phyloP scores from a whole-genome alignment of 2,888 invertebrate genomes.

The Erynnis tages region DNA sequence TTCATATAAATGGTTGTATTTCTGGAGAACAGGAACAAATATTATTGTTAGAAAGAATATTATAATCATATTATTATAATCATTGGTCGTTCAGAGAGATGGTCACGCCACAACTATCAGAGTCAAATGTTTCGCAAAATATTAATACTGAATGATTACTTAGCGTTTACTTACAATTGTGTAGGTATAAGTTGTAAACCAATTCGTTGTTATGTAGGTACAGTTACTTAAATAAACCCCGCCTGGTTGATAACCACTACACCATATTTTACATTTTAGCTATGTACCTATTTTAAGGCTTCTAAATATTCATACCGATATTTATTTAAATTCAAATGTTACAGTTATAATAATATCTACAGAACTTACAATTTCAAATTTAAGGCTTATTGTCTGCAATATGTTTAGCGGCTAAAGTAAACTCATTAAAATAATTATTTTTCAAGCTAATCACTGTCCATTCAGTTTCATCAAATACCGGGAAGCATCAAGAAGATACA shows the following conservation, averaged over 20 bases:
- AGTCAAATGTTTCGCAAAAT: constrained; percentile 4
- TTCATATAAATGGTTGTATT: too few relatives aligned
- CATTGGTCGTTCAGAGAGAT: constrained; percentile 6
- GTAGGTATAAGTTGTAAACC: constrained; percentile 39
- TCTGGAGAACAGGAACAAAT: too few relatives aligned
- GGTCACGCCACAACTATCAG: background rate
- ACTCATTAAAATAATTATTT: too few relatives aligned
- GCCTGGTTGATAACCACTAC: constrained; percentile 39
- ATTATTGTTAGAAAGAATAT: too few relatives aligned
- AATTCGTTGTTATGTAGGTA: constrained; percentile 44
- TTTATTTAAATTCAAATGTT: too few relatives aligned
- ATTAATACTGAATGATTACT: constrained; percentile 5
- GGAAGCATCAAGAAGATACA: too few relatives aligned
- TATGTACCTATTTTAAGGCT: too few relatives aligned
- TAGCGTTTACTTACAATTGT: constrained; percentile 9
- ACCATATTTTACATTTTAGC: background rate
- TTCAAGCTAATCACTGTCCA: background rate
- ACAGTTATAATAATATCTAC: too few relatives aligned
- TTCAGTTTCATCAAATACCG: too few relatives aligned
- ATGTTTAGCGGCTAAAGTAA: too few relatives aligned
- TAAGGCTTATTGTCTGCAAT: background rate
- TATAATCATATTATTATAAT: background rate
- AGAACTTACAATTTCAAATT: too few relatives aligned
- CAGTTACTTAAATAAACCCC: constrained; percentile 31
- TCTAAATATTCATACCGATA: too few relatives aligned